A percentile compares a stretch with the other conserved stretches of the same genome.
Evolutionary conservation across 2,888 invertebrate genomes (phyloP).

Genomic region (Candidula unifasciata): DNA sequence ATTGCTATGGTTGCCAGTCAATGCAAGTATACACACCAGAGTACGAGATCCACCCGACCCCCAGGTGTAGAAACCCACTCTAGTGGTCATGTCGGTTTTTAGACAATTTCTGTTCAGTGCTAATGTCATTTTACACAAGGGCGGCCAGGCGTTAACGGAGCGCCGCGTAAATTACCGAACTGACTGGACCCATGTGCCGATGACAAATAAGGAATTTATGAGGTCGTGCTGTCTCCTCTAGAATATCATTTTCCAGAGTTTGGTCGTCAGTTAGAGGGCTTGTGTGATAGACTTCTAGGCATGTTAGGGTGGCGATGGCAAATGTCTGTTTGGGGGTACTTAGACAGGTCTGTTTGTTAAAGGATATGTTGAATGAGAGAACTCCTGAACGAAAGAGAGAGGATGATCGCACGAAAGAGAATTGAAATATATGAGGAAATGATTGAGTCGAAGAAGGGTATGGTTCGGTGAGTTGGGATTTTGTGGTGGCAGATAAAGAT

Average conservation of each 20-base stretch:
- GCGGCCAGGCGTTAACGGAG: constrained; percentile 19
- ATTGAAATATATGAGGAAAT: background rate
- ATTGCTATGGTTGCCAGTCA: too few species aligned
- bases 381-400: too few species aligned
- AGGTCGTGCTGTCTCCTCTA: background rate
- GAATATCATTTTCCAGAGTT: background rate
- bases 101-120: background rate
- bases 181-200: background rate
- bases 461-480: background rate
- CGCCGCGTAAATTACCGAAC: background rate
- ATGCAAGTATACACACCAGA: too few species aligned
- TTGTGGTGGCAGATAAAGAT: background rate
- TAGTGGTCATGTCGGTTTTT: too few species aligned
- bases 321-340: background rate
- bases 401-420: too few species aligned
- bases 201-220: constrained; percentile 33
- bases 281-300: background rate
- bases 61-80: too few species aligned
- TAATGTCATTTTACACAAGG: background rate
- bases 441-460: constrained; percentile 14
- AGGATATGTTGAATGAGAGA: too few species aligned
- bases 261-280: background rate
- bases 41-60: too few species aligned
- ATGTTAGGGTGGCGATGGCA: background rate
- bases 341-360: too few species aligned